phyloP scores from a whole-genome alignment of 2,888 invertebrate species.

The Eupithecia exiguata region DNA sequence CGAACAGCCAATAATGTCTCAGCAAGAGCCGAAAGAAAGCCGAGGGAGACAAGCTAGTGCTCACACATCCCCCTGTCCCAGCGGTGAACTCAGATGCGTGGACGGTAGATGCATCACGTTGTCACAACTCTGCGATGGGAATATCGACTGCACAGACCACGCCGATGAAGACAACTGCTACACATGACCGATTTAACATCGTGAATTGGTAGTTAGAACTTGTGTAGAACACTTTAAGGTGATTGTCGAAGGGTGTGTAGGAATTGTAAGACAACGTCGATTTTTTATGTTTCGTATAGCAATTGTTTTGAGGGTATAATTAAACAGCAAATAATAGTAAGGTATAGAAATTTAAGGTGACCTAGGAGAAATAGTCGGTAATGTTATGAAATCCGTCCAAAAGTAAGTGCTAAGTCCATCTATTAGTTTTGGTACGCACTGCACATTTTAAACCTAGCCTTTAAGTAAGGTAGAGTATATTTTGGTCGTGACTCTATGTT shows the following conservation, averaged over 20 bases:
- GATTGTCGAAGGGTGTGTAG: neutral
- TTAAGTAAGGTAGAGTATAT: neutral
- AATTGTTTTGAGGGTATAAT: neutral
- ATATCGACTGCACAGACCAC: conserved; percentile 85
- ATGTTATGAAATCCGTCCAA: neutral
- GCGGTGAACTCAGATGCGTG: conserved; percentile 84
- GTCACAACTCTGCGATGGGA: conserved; percentile 85
- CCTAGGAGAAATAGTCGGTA: neutral
- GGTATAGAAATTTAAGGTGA: neutral
- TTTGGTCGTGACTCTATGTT: neutral
- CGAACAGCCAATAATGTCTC: conserved; percentile 37
- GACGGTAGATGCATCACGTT: conserved; percentile 86
- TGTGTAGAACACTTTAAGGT: conserved; percentile 18
- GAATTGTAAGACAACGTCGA: neutral
- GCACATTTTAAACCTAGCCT: neutral
- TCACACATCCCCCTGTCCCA: conserved; percentile 79
- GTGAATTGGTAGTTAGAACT: conserved; percentile 42
- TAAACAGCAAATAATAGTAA: neutral
- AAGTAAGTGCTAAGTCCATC: neutral
- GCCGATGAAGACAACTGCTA: conserved; percentile 86
- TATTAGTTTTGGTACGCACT: neutral
- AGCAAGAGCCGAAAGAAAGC: neutral
- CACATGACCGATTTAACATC: conserved; percentile 63
- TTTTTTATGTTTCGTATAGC: neutral
- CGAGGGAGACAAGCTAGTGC: conserved; percentile 51